Evolutionary conservation across 2,888 invertebrate genomes (phyloP).

Genomic region (Hirtodrosophila cameraria): DNA sequence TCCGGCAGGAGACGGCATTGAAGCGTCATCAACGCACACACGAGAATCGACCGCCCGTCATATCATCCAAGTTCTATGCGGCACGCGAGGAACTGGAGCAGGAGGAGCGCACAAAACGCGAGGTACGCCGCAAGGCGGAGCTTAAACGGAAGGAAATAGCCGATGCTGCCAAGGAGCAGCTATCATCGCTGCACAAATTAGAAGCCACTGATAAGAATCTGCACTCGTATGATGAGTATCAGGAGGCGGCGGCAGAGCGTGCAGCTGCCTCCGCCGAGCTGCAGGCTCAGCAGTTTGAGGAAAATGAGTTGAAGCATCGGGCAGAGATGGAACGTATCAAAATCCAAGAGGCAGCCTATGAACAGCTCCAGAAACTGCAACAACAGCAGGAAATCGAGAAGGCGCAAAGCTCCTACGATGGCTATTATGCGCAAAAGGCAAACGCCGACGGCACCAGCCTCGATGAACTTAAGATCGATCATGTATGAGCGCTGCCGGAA

Average conservation of each 20-base stretch:
- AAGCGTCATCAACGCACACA: conserved; percentile 82
- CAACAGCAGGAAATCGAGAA: conserved; percentile 73
- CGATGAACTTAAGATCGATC: conserved; percentile 64
- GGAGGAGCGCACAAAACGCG: conserved; percentile 76
- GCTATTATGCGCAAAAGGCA: conserved; percentile 72
- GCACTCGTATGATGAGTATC: conserved; percentile 70
- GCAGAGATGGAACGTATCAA: conserved; percentile 73
- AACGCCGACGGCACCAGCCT: conserved; percentile 52
- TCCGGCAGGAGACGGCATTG: conserved; percentile 82
- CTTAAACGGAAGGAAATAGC: conserved; percentile 75
- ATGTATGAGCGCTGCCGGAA: conserved; percentile 46
- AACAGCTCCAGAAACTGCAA: conserved; percentile 71
- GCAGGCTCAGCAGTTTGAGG: conserved; percentile 77
- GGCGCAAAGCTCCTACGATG: conserved; percentile 71
- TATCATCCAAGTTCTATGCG: conserved; percentile 67
- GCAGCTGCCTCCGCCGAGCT: conserved; percentile 79
- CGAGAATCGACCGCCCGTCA: conserved; percentile 74
- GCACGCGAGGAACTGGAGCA: conserved; percentile 67
- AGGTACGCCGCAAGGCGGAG: conserved; percentile 74
- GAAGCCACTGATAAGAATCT: conserved; percentile 63
- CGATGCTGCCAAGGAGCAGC: conserved; percentile 78
- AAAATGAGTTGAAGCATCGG: conserved; percentile 72
- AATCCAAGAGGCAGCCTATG: conserved; percentile 79
- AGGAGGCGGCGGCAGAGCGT: conserved; percentile 72
- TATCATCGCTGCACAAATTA: conserved; percentile 65